A percentile compares a stretch with the other conserved stretches of the same genome.
Conservation (phyloP, 2,797 vertebrate genomes). For the Benthosema pterotum region DNA sequence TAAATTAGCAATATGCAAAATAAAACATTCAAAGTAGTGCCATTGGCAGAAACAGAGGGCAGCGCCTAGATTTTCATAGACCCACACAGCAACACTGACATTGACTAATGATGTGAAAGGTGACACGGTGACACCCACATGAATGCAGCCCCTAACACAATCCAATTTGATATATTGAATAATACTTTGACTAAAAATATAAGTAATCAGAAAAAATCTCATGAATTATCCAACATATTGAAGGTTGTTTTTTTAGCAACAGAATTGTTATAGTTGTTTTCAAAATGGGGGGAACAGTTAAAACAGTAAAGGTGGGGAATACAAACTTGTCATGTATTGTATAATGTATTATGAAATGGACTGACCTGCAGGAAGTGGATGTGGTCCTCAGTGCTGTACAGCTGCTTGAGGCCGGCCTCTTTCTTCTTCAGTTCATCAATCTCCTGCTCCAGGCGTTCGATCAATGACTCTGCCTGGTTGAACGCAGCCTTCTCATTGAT, state of each 20-base stretch:
- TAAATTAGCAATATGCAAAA: too few relatives aligned
- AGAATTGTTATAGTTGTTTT: too few relatives aligned
- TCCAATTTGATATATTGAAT: not conserved
- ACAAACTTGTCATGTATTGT: too few relatives aligned
- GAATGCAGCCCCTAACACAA: not conserved
- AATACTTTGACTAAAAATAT: not conserved
- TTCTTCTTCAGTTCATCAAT: slow-evolving; percentile 85
- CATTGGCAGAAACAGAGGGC: too few relatives aligned
- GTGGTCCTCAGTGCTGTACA: slow-evolving; percentile 81
- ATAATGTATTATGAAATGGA: too few relatives aligned
- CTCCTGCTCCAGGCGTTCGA: slow-evolving; percentile 86
- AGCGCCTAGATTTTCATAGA: too few relatives aligned
- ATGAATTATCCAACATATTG: not conserved
- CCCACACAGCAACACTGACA: too few relatives aligned
- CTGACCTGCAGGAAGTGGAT: slow-evolving; percentile 82
- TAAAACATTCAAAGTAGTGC: too few relatives aligned
- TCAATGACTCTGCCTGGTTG: slow-evolving; percentile 80
- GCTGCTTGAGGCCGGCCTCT: slow-evolving; percentile 74
- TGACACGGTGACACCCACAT: not conserved
- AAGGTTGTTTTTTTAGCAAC: not conserved
- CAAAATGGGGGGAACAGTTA: too few relatives aligned
- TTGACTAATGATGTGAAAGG: not conserved
- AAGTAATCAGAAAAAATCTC: too few relatives aligned
- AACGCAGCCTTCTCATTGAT: slow-evolving; percentile 85
- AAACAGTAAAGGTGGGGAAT: too few relatives aligned